phyloP scores from a whole-genome alignment of 1,140 invertebrate genomes.

The Pectinophora gossypiella region DNA sequence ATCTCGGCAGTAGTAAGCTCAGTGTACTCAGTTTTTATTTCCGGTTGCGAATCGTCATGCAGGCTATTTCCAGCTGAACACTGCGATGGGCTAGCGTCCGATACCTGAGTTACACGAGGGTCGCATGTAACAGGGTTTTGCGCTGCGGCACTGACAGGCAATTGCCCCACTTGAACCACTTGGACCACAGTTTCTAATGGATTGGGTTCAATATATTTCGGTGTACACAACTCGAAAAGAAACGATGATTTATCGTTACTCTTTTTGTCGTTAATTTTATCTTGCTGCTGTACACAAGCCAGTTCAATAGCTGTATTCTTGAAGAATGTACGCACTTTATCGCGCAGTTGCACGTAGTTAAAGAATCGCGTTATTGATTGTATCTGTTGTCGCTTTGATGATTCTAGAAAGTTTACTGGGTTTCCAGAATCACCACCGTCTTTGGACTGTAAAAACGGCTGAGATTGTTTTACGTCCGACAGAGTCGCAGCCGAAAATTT shows the following conservation, averaged over 20 bases:
- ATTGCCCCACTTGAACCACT: constrained; percentile 69
- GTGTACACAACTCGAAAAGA: constrained; percentile 37
- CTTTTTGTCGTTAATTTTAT: constrained; percentile 29
- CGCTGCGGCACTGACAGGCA: constrained; percentile 63
- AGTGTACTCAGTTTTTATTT: constrained; percentile 60
- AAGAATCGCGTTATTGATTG: constrained; percentile 33
- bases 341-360: constrained; percentile 38
- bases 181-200: constrained; percentile 42
- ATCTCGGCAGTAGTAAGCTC: constrained; percentile 65
- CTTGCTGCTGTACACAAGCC: constrained; percentile 24
- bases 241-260: constrained; percentile 15
- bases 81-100: constrained; percentile 58
- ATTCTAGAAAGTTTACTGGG: constrained; percentile 7
- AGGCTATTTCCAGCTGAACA: constrained; percentile 55
- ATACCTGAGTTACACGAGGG: constrained; percentile 62
- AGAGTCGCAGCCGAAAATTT: constrained; percentile 74
- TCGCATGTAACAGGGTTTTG: constrained; percentile 69
- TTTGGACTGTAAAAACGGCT: constrained; percentile 63
- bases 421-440: constrained; percentile 27
- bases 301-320: constrained; percentile 43
- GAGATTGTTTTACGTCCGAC: constrained; percentile 73
- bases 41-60: constrained; percentile 41
- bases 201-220: constrained; percentile 50
- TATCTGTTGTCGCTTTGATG: constrained; percentile 32
- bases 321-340: constrained; percentile 57